Conservation (phyloP, 1,140 invertebrate genomes). For the Drosophila trapezifrons region DNA sequence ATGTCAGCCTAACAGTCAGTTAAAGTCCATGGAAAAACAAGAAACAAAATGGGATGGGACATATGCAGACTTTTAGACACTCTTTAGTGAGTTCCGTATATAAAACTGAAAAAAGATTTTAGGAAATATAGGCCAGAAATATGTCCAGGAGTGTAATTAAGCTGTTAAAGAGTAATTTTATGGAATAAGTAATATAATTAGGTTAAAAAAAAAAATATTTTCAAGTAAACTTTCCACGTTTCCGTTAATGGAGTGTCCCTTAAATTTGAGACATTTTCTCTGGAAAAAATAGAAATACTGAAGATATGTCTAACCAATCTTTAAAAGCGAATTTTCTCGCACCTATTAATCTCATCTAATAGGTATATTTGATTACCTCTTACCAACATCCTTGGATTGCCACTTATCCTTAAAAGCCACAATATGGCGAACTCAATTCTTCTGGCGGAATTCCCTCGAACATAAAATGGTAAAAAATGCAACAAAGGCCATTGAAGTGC, state of each 20-base stretch:
- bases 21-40: constrained; percentile 48
- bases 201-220: neutral
- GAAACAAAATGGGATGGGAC: neutral
- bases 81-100: neutral
- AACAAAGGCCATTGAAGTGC: constrained; percentile 55
- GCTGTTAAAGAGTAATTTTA: too few relatives aligned
- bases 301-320: neutral
- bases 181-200: too few relatives aligned
- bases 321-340: too few relatives aligned
- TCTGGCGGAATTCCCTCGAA: neutral
- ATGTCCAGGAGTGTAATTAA: too few relatives aligned
- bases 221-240: too few relatives aligned
- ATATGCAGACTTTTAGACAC: neutral
- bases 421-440: neutral
- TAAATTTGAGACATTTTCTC: too few relatives aligned
- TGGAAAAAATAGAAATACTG: neutral
- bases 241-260: too few relatives aligned
- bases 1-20: constrained; percentile 56
- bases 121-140: too few relatives aligned
- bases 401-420: constrained; percentile 1
- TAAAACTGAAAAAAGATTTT: constrained; percentile 13
- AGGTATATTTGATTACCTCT: neutral
- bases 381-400: neutral
- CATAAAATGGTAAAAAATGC: constrained; percentile 25
- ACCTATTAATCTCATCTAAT: neutral